These are phyloP conservation scores for Echeneis naucrates DNA, from an alignment of 2,797 vertebrate genomes.

Conservation along the genomic window DNA sequence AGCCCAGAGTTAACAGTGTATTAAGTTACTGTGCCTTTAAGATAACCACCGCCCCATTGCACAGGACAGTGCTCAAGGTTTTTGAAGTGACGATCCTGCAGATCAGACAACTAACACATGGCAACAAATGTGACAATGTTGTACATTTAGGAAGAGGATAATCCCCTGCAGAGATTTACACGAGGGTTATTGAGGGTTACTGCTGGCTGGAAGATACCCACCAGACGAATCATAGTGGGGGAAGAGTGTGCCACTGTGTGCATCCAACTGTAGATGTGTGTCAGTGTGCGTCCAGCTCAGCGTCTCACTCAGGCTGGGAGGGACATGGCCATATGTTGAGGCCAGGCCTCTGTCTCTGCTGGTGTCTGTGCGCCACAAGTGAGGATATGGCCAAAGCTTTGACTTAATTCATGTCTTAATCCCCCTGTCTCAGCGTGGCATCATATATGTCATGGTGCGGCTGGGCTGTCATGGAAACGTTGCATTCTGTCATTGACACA, in stretches of 20 bases:
- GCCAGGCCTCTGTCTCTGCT: constrained; percentile 49
- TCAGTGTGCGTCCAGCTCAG: constrained; percentile 35
- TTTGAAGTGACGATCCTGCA: constrained; percentile 35
- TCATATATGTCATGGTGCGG: constrained; percentile 44
- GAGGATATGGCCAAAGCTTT: constrained; percentile 52
- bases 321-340: constrained; percentile 65
- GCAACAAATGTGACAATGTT: constrained; percentile 51
- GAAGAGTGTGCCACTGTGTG: constrained; percentile 31
- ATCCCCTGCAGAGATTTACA: constrained; percentile 55
- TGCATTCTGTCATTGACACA: constrained; percentile 26
- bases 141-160: constrained; percentile 63
- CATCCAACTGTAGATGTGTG: constrained; percentile 24
- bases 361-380: constrained; percentile 51
- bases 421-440: constrained; percentile 48
- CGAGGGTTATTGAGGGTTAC: constrained; percentile 34
- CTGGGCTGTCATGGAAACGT: constrained; percentile 20
- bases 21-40: constrained; percentile 30
- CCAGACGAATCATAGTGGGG: constrained; percentile 39
- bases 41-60: constrained; percentile 32
- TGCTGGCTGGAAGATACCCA: constrained; percentile 50
- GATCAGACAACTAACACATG: constrained; percentile 42
- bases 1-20: constrained; percentile 5
- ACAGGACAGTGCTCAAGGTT: constrained; percentile 9
- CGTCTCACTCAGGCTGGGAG: constrained; percentile 32
- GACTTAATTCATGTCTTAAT: constrained; percentile 70